phyloP scores from a whole-genome alignment of 2,888 invertebrate species.

The Coleophora flavipennella region DNA sequence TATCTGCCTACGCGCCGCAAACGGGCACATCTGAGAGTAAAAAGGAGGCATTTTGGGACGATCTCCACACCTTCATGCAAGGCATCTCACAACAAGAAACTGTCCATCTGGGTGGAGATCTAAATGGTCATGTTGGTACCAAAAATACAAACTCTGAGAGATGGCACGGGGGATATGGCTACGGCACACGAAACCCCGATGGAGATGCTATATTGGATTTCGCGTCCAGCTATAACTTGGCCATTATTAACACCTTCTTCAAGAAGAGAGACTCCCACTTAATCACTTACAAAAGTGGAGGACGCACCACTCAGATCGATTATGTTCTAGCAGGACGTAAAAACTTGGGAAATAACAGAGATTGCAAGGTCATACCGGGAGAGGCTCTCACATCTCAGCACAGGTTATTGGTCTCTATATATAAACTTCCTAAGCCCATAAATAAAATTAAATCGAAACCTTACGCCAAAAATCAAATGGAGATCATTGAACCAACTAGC shows the following conservation, averaged over 20 bases:
- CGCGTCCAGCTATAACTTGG: neutral
- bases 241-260: conserved; percentile 8
- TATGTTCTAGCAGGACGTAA: conserved; percentile 1
- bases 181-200: neutral
- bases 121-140: neutral
- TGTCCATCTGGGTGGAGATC: neutral
- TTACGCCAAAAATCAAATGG: too few relatives aligned
- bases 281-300: conserved; percentile 10
- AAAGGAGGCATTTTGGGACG: too few relatives aligned
- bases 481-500: too few relatives aligned
- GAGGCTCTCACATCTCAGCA: conserved; percentile 10
- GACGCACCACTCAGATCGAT: conserved; percentile 5
- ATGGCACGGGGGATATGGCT: neutral
- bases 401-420: conserved; percentile 5
- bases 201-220: conserved; percentile 1
- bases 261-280: conserved; percentile 7
- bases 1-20: too few relatives aligned
- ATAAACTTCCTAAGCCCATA: conserved; percentile 3
- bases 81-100: too few relatives aligned
- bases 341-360: neutral
- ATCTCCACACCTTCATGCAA: too few relatives aligned
- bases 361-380: conserved; percentile 11
- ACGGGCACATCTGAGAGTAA: too few relatives aligned
- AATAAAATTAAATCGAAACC: too few relatives aligned
- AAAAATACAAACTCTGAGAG: neutral